A percentile compares a stretch with the other conserved stretches of the same genome.
Evolutionary conservation across 2,113 vertebrate genomes (phyloP).

Genomic region (Gnathochromis pfefferi): DNA sequence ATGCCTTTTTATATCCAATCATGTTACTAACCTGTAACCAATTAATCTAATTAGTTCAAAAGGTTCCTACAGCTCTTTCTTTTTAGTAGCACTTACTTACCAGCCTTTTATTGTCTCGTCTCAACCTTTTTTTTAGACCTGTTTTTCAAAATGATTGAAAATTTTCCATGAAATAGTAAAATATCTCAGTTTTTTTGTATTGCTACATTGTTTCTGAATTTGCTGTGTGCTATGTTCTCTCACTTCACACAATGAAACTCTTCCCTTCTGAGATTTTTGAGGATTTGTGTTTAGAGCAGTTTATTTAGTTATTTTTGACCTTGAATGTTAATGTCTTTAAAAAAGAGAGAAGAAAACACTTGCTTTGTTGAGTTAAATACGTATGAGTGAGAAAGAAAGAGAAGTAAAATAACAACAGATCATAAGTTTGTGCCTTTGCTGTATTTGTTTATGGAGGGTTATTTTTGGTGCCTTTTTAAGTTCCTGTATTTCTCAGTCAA

Average conservation of each 20-base stretch:
- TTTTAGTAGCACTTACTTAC: background rate
- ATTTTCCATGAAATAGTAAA: background rate
- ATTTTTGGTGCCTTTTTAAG: background rate
- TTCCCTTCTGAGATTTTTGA: background rate
- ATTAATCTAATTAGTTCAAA: background rate
- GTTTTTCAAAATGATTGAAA: background rate
- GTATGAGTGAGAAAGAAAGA: background rate
- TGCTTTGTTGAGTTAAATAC: background rate
- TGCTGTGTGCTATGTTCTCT: background rate
- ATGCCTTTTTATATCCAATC: background rate
- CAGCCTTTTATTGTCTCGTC: background rate
- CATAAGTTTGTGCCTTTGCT: background rate
- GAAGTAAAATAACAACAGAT: background rate
- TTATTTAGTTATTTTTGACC: background rate
- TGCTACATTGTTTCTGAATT: background rate
- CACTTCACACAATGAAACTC: constrained; percentile 25
- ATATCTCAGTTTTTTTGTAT: background rate
- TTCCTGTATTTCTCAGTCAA: background rate
- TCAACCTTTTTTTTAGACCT: background rate
- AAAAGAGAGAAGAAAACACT: background rate
- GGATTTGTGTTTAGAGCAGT: background rate
- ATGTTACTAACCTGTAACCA: background rate
- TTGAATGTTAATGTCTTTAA: background rate
- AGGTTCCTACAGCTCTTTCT: background rate
- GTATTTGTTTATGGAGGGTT: background rate